Base-by-base conservation (phyloP, 2,888 invertebrate species). In the Harpalus rubripes region DNA sequence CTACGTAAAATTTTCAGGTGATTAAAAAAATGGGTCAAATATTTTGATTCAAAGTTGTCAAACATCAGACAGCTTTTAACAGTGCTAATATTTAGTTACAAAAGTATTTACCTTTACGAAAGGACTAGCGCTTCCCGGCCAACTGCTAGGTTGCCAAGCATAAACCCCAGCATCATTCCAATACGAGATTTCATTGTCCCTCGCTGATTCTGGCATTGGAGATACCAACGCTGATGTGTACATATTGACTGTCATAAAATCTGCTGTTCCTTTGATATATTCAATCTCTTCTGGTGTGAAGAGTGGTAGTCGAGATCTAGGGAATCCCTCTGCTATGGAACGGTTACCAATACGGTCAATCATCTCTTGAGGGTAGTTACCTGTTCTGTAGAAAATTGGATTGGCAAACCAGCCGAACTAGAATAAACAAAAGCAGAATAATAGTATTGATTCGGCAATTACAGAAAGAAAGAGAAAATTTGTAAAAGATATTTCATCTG, bases 281-380 rank as follows among this genome's bases (percentile, higher is more conserved):
- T 87, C 61, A 7, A 90, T 88, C 90, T 94, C 93, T 79, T 92
- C 91, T 0, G 90, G 88, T 7, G 92, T 92, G 87, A 94, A 94
- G 86, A 90, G 91, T 0, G 94, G 94, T 6, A 94, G 89, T 10
- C 91, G 89, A 6, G 80, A 85, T 8, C 68, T 22, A 0, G 91
- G 91, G 88, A 92, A 93, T 84, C 93, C 93, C 88, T 94, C 93
- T 80, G 89, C 88, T 2, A 89, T 89, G 87, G 94, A 93, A 88
- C 93, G 93, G 79, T 91, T 91, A 85, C 92, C 93, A 0, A 94
- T 92, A 6, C 92, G 88, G 83, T 92, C 90, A 84, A 93, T 93
- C 86, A 94, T 91, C 81, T 93, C 91, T 0, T 92, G 90, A 0
- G 94, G 94, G 87, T 94, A 94, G 89, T 94, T 93, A 6, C 94